Base-by-base conservation (phyloP, 2,797 vertebrate species). In the Fringilla coelebs region DNA sequence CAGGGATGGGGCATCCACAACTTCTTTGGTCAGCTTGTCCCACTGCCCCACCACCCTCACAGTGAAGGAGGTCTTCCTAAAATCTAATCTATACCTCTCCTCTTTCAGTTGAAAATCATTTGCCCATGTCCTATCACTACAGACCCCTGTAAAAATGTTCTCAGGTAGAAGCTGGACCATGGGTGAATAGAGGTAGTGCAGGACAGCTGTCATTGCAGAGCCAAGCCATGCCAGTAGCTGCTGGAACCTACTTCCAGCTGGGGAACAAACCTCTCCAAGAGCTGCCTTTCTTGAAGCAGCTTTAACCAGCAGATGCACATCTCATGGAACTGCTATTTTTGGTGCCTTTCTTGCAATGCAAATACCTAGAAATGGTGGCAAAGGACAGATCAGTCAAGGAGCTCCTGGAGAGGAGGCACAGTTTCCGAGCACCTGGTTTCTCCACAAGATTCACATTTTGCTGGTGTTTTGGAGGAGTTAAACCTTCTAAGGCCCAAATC, bases 171-270 rank as follows among this genome's bases (percentile, higher is more conserved):
- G 45, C 14, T 36, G 34, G n/a, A 17, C 16, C 0, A 0, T 11
- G 40, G 20, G 31, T 63, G 28, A 51, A 32, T 0, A 43, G 7
- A 2, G 3, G 1, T 21, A 55, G n/a, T 1, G 0, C 3, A 1
- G 26, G 26, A 29, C 1, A 18, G 49, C 31, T 63, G 25, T 5
- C n/a, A 46, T 22, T 41, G n/a, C 17, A 22, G 17, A 40, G 28
- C 54, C 71, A 76, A 63, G 51, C 26, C 38, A 6, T 55, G 22
- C 13, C 17, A 11, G 17, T 25, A 13, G 49, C 41, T 57, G 17
- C 41, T 58, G 36, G 51, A 79, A 49, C 29, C 25, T 28, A 7
- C 17, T 75, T 79, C 22, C 46, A 75, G 32, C 19, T 65, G 32
- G 20, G 1, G 0, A 43, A 21, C 7, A 51, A 62, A 25, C 2